Conservation (phyloP, 2,113 vertebrate species). For the Egretta garzetta region DNA sequence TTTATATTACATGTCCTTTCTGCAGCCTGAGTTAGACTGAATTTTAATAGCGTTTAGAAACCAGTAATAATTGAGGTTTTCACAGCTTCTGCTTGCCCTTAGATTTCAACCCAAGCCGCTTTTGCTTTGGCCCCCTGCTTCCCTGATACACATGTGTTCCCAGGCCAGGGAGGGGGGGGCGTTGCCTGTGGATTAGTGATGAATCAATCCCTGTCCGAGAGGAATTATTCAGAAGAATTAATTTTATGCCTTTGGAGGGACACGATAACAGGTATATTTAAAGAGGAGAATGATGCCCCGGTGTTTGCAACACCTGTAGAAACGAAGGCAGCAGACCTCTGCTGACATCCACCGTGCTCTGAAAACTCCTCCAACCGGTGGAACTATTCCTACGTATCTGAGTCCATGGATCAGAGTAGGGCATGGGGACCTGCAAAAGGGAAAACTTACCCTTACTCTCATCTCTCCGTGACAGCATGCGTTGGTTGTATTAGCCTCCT, state of each 20-base stretch:
- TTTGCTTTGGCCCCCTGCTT: background rate
- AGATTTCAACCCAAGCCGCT: background rate
- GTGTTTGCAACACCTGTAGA: background rate
- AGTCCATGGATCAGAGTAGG: background rate
- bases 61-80: background rate
- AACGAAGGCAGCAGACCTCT: background rate
- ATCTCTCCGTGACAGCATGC: background rate
- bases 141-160: background rate
- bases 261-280: background rate
- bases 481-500: background rate
- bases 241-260: background rate
- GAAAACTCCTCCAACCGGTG: background rate
- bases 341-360: background rate
- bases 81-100: background rate
- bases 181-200: background rate
- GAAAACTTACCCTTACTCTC: background rate
- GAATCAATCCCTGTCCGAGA: background rate
- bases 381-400: background rate
- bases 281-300: background rate
- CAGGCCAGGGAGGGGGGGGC: accelerated
- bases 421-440: background rate
- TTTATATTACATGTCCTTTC: background rate
- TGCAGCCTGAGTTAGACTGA: background rate
- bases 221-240: background rate
- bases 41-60: background rate